phyloP scores from a whole-genome alignment of 1,140 invertebrate species.

The Camponotus pennsylvanicus region DNA sequence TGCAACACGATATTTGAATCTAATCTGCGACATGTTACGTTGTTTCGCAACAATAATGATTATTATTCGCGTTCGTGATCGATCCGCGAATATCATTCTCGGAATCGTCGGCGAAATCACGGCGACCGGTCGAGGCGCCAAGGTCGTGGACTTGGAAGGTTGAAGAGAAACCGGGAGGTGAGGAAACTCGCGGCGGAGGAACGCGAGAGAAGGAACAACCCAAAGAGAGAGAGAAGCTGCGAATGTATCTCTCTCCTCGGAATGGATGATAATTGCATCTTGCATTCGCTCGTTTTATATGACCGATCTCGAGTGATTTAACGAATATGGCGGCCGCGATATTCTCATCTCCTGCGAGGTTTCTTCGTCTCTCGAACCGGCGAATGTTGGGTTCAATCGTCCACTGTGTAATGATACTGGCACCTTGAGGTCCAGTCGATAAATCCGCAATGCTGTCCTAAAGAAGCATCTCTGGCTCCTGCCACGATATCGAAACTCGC shows the following conservation, averaged over 20 bases:
- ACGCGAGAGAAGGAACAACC: neutral
- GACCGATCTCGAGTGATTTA: conserved; percentile 68
- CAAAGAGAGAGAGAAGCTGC: conserved; percentile 11
- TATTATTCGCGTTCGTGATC: conserved; percentile 19
- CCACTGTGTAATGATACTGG: conserved; percentile 64
- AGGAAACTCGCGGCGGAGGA: conserved; percentile 12
- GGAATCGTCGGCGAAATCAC: conserved; percentile 23
- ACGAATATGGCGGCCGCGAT: conserved; percentile 56
- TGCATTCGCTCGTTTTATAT: conserved; percentile 67
- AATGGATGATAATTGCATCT: conserved; percentile 72
- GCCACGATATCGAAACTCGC: conserved; percentile 15
- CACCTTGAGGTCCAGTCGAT: conserved; percentile 72
- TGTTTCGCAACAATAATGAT: neutral
- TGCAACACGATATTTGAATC: neutral
- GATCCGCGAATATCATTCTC: conserved; percentile 37
- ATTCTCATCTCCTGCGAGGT: conserved; percentile 53
- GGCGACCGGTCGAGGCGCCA: conserved; percentile 50
- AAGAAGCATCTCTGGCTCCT: neutral
- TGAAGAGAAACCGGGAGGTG: conserved; percentile 51
- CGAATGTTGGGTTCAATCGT: conserved; percentile 56
- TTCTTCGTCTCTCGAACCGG: neutral
- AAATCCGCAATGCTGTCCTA: conserved; percentile 59
- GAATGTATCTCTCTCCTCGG: conserved; percentile 30
- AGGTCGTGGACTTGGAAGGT: conserved; percentile 70
- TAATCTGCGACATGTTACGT: conserved; percentile 5